These are phyloP conservation scores for Zaprionus taronus DNA, from an alignment of 1,140 invertebrate genomes.

Conservation along the genomic window DNA sequence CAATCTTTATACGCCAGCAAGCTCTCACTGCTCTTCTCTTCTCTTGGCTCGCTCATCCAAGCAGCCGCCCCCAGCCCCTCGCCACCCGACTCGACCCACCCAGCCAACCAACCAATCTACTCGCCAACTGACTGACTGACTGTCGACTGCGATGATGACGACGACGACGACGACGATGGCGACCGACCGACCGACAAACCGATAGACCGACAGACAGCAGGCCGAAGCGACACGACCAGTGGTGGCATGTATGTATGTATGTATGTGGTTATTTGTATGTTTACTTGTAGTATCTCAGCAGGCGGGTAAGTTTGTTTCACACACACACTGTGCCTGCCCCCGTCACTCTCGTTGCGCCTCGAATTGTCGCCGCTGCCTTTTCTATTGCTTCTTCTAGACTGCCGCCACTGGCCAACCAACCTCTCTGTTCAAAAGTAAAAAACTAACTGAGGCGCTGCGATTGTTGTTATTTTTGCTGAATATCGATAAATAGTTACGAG, in stretches of 20 bases:
- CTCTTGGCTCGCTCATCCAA: conserved; percentile 45
- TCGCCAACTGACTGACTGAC: conserved; percentile 49
- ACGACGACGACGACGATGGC: conserved; percentile 14
- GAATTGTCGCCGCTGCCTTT: conserved; percentile 56
- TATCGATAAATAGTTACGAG: conserved; percentile 42
- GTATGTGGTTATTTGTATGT: conserved; percentile 57
- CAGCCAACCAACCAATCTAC: conserved; percentile 43
- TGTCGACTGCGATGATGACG: conserved; percentile 31
- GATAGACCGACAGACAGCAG: conserved; percentile 34
- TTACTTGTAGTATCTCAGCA: conserved; percentile 65
- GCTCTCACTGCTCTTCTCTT: conserved; percentile 31
- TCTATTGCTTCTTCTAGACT: conserved; percentile 49
- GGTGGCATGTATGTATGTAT: conserved; percentile 46
- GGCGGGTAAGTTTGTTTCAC: conserved; percentile 60
- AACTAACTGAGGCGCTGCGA: conserved; percentile 63
- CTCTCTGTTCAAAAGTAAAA: conserved; percentile 73
- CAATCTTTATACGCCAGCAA: conserved; percentile 45
- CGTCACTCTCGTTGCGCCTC: conserved; percentile 59
- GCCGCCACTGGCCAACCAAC: conserved; percentile 55
- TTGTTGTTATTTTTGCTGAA: conserved; percentile 42
- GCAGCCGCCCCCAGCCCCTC: conserved; percentile 29
- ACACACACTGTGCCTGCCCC: conserved; percentile 46
- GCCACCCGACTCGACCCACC: conserved; percentile 12
- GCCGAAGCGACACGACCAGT: conserved; percentile 48
- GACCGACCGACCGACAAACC: conserved; percentile 41